Evolutionary conservation across 2,797 vertebrate genomes (phyloP), one percentile per base, ranked within the genome.

Genomic region (Acanthurus tractus): DNA sequence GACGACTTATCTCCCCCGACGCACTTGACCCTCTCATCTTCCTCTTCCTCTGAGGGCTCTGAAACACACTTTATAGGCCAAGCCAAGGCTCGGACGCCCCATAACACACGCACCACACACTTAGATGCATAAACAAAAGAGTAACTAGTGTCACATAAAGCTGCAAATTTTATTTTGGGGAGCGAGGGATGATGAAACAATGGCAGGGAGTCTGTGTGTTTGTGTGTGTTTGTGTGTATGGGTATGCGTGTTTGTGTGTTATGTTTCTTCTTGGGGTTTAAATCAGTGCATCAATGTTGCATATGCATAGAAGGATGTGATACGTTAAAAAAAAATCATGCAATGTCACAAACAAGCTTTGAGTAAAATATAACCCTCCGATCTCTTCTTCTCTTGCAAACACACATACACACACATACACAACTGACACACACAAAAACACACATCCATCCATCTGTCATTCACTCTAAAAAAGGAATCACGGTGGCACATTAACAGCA

Each of bases 11-110:
- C 86, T 89, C 71, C 71, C 72, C 63, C 22, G 1, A 80, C 34
- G 72, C 63, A 88, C 89, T 93, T 94, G 88, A 93, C 90, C 91
- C 81, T 74, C 78, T 74, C 84, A 81, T 94, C 84, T 90, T 94
- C 92, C 85, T 87, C 81, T 92, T 93, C 88, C 80, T 63, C 79
- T 64, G 53, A 78, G 67, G 83, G 57, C 49, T 78, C 22, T 52
- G 67, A 71, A 79, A 67, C 63, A 65, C 55, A 67, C 78, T 70
- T 74, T 50, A 68, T 76, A 46, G 76, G 59, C 77, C 18, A 20
- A 45, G 70, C 76, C 82, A 74, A 81, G 79, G 74, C 71, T 74
- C 49, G 46, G 58, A 56, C 8, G 17, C 77, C 78, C 70, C 69
- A 29, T 45, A 63, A 76, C 71, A 80, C 85, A 76, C 17, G 63